Evolutionary conservation across 2,113 vertebrate species (phyloP).

Genomic region (Ovibos moschatus): DNA sequence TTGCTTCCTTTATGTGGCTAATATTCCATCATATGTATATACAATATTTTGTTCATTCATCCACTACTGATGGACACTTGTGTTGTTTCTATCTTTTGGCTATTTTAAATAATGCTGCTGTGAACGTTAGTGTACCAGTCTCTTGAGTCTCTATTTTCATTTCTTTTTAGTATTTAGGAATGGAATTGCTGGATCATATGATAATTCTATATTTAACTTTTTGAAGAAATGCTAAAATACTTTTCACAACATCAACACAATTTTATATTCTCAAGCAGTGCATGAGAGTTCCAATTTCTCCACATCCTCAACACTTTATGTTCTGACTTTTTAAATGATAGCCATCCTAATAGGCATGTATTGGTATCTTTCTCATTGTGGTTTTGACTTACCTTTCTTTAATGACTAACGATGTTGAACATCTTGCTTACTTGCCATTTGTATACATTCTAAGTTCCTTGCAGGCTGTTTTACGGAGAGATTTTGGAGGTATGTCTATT

Average conservation of each 20-base stretch:
- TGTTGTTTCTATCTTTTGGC: background rate
- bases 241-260: background rate
- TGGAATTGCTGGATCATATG: background rate
- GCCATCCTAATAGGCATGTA: background rate
- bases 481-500: background rate
- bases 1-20: background rate
- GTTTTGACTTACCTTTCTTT: background rate
- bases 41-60: background rate
- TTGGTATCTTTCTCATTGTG: background rate
- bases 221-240: background rate
- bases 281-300: background rate
- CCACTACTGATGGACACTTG: background rate
- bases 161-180: background rate
- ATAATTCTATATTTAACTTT: background rate
- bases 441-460: background rate
- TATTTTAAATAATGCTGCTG: background rate
- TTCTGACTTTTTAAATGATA: background rate
- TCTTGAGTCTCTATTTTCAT: background rate
- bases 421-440: background rate
- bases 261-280: background rate
- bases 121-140: background rate
- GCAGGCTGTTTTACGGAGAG: background rate
- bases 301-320: background rate
- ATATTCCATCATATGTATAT: background rate
- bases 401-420: background rate